Conservation (phyloP, 1,140 invertebrate species). For the Euglossa dilemma region DNA sequence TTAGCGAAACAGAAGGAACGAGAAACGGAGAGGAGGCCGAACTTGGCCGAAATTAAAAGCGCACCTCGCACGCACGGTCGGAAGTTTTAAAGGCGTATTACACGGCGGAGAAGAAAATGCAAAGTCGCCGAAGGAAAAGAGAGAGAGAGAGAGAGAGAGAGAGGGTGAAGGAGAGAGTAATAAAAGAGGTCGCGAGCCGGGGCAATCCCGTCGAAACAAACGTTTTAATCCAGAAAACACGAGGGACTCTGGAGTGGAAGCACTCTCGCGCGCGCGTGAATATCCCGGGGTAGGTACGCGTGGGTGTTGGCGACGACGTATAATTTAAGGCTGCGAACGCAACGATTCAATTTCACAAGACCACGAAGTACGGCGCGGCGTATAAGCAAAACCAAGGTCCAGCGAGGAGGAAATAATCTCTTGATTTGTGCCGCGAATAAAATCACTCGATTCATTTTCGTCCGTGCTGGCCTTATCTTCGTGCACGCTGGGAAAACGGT, state of each 20-base stretch:
- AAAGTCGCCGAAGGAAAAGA: conserved; percentile 31
- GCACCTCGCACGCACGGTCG: not conserved
- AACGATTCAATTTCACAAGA: conserved; percentile 74
- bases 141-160: not conserved
- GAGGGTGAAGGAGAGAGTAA: conserved; percentile 31
- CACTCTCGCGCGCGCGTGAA: conserved; percentile 56
- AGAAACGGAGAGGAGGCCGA: not conserved
- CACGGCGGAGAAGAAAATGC: conserved; percentile 28
- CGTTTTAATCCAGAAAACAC: conserved; percentile 68
- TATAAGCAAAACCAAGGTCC: conserved; percentile 58
- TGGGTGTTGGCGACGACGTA: conserved; percentile 71
- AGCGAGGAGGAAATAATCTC: conserved; percentile 65
- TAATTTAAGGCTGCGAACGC: conserved; percentile 70
- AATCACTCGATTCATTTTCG: conserved; percentile 68
- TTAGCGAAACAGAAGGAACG: not conserved
- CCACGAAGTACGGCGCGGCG: conserved; percentile 53
- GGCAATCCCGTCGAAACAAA: conserved; percentile 67
- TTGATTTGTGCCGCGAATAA: conserved; percentile 68
- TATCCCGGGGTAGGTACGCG: conserved; percentile 56
- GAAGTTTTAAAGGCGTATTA: conserved; percentile 33
- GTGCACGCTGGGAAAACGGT: conserved; percentile 50
- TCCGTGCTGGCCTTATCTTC: conserved; percentile 57
- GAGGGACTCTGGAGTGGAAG: conserved; percentile 44
- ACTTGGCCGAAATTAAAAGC: conserved; percentile 42
- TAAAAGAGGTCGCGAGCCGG: conserved; percentile 54